Evolutionary conservation across 2,888 invertebrate species (phyloP), one percentile per base, ranked within the genome.

Genomic region (Rhorus exstirpatorius): DNA sequence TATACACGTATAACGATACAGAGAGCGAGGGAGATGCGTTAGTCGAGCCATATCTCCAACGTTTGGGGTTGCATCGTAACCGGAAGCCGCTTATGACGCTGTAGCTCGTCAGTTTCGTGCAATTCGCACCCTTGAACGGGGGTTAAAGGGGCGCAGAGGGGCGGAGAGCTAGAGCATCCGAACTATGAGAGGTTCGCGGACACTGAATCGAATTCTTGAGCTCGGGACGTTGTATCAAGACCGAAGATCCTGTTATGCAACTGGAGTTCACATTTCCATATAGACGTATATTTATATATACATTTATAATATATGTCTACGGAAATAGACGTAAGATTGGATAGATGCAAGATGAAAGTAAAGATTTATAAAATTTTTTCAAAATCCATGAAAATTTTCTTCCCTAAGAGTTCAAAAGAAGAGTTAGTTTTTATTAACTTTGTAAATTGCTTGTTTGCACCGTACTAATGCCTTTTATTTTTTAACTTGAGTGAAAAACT

Each of bases 131-230:
- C 77, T 44, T 7, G 35, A 17, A 70, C 53, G 53, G n/a, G n/a
- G n/a, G n/a, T 63, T 35, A 49, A 41, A 53, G 53, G 78, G 79
- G 31, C 17, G 10, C n/a, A 41, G 31, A 19, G 31, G 10, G 58
- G 24, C 17, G 12, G 31, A 46, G 71, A 17, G 55, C n/a, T n/a
- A 19, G 31, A 46, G 77, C 80, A 84, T 78, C 86, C 86, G 86
- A 89, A 88, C 89, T 89, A 88, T 88, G 89, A 84, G 79, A 79
- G 85, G 84, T 83, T 84, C 81, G 85, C 74, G 84, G 84, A 87
- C 87, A 86, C 86, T 84, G 78, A 83, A 87, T 86, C 86, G 87
- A 84, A 89, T 89, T 87, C 89, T 87, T 88, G 88, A 24, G 44
- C 53, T n/a, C 65, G 60, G 81, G 71, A 81, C 86, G 79, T 85